phyloP scores from a whole-genome alignment of 2,888 invertebrate species.

The Synergus japonicus region DNA sequence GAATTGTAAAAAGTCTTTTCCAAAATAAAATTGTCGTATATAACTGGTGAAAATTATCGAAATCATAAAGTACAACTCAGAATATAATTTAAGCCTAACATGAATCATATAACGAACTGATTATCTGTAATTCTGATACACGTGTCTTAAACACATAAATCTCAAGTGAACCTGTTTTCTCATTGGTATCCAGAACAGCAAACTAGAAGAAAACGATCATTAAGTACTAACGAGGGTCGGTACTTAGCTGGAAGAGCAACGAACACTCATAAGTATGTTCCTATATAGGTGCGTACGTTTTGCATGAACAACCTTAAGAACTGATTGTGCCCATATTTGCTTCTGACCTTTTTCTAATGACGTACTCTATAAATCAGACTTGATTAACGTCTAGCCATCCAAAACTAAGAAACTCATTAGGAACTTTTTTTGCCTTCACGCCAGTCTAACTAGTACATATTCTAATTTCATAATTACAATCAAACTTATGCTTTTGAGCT shows the following conservation, averaged over 20 bases:
- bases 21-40: too few relatives aligned
- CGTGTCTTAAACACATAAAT: neutral
- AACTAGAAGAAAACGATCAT: conserved; percentile 13
- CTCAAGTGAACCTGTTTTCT: neutral
- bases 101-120: neutral
- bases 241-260: conserved; percentile 25
- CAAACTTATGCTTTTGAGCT: neutral
- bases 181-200: conserved; percentile 11
- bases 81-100: too few relatives aligned
- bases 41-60: too few relatives aligned
- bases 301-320: conserved; percentile 32
- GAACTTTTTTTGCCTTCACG: conserved; percentile 18
- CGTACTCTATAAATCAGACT: conserved; percentile 32
- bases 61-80: too few relatives aligned
- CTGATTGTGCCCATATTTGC: conserved; percentile 21
- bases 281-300: conserved; percentile 12
- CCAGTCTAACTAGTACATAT: neutral
- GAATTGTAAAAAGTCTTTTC: too few relatives aligned
- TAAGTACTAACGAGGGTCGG: conserved; percentile 36
- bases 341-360: conserved; percentile 39
- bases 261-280: conserved; percentile 28
- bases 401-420: conserved; percentile 28
- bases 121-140: neutral
- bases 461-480: conserved; percentile 8
- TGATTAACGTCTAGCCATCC: conserved; percentile 35